Evolutionary conservation across 2,797 vertebrate species (phyloP).

Genomic region (Diplodus puntazzo): DNA sequence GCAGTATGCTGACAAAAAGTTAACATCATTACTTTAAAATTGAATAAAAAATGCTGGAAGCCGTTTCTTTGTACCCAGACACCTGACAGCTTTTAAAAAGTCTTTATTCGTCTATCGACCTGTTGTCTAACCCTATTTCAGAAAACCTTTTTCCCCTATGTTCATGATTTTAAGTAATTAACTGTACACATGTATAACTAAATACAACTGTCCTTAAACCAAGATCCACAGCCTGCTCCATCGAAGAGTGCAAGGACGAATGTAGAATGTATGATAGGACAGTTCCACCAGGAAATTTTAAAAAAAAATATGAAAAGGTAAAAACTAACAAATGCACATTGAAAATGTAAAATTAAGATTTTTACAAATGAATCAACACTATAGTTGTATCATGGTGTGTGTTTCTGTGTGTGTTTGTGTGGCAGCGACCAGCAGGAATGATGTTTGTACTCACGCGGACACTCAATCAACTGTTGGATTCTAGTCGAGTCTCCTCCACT

Average conservation of each 20-base stretch:
- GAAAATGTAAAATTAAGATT: not conserved
- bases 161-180: not conserved
- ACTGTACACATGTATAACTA: not conserved
- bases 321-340: not conserved
- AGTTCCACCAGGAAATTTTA: slow-evolving; percentile 1
- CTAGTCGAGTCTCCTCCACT: slow-evolving; percentile 96
- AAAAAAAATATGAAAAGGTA: not conserved
- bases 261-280: not conserved
- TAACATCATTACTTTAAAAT: not conserved
- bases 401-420: not conserved
- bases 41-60: not conserved
- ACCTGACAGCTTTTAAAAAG: not conserved
- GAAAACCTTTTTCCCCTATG: not conserved
- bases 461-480: slow-evolving; percentile 97
- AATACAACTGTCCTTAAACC: not conserved
- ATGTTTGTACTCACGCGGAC: slow-evolving; percentile 94
- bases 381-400: not conserved
- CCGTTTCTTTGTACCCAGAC: not conserved
- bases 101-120: not conserved
- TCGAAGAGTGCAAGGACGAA: not conserved
- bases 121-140: not conserved
- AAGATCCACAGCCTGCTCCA: not conserved
- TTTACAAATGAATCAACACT: no score
- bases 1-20: not conserved
- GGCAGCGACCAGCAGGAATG: slow-evolving; percentile 79